Evolutionary conservation across 2,113 vertebrate genomes (phyloP).

Genomic region (Solea solea): DNA sequence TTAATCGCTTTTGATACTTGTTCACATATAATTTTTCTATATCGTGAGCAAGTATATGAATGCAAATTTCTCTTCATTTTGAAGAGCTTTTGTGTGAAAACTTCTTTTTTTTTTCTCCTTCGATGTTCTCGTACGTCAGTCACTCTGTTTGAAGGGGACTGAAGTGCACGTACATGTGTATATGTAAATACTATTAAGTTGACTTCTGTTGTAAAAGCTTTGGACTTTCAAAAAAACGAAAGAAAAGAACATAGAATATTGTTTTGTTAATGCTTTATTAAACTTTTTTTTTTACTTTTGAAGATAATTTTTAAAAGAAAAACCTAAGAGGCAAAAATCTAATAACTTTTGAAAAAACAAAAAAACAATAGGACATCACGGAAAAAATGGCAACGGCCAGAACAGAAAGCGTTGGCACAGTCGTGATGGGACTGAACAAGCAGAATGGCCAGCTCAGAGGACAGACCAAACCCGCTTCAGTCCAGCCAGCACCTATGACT

Average conservation of each 20-base stretch:
- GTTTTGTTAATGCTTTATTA: conserved; percentile 78
- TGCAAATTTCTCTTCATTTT: conserved; percentile 84
- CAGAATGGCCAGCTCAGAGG: conserved; percentile 82
- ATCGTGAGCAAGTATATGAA: conserved; percentile 77
- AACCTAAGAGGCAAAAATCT: conserved; percentile 60
- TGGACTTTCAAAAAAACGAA: conserved; percentile 38
- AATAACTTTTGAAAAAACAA: conserved; percentile 39
- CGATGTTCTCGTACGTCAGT: conserved; percentile 65
- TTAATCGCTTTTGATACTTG: conserved; percentile 73
- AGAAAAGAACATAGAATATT: conserved; percentile 69
- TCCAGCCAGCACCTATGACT: conserved; percentile 66
- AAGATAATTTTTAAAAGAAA: conserved; percentile 70
- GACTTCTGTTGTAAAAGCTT: conserved; percentile 67
- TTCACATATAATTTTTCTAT: conserved; percentile 85
- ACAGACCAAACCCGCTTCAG: conserved; percentile 73
- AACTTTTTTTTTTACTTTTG: conserved; percentile 71
- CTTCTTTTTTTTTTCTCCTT: conserved; percentile 41
- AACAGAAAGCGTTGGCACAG: conserved; percentile 76
- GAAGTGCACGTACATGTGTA: conserved; percentile 74
- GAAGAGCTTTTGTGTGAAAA: conserved; percentile 80
- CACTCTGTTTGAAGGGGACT: conserved; percentile 79
- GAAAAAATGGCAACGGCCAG: conserved; percentile 76
- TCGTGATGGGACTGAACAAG: conserved; percentile 81
- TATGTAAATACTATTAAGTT: conserved; percentile 77
- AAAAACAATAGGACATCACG: conserved; percentile 20